Conservation (phyloP, 2,113 vertebrate species). For the Anhinga rufa region DNA sequence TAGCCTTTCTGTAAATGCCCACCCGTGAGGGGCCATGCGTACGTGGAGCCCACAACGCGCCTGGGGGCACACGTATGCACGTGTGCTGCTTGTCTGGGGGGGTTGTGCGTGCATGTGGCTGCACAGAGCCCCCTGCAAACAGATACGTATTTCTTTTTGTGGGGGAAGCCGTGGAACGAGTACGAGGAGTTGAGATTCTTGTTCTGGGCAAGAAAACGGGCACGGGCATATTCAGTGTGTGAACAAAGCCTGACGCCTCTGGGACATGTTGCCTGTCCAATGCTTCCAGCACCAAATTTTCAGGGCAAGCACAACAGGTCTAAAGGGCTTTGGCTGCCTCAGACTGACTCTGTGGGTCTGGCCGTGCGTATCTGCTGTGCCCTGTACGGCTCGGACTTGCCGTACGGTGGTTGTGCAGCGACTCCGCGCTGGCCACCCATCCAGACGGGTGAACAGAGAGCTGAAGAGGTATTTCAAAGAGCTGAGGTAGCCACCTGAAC, state of each 20-base stretch:
- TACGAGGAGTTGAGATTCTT: neutral
- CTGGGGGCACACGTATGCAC: neutral
- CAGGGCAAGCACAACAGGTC: neutral
- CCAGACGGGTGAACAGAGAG: neutral
- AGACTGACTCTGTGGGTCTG: neutral
- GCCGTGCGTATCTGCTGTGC: accelerated
- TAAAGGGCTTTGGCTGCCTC: neutral
- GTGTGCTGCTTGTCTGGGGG: neutral
- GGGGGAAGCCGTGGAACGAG: neutral
- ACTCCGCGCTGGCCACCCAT: too few relatives aligned
- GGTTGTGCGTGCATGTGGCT: too few relatives aligned
- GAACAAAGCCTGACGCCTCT: neutral
- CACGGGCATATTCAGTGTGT: neutral
- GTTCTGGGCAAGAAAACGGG: neutral
- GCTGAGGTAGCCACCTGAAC: neutral
- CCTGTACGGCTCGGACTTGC: neutral
- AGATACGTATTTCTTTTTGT: neutral
- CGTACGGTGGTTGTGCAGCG: neutral
- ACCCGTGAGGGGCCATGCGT: accelerated
- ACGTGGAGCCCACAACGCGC: neutral
- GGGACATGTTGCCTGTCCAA: accelerated
- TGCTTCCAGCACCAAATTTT: neutral
- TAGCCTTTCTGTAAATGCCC: neutral
- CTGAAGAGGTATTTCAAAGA: neutral
- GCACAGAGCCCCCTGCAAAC: neutral